A percentile compares a stretch with the other conserved stretches of the same genome.
phyloP scores from a whole-genome alignment of 2,888 invertebrate species.

The Punctoribates punctum region DNA sequence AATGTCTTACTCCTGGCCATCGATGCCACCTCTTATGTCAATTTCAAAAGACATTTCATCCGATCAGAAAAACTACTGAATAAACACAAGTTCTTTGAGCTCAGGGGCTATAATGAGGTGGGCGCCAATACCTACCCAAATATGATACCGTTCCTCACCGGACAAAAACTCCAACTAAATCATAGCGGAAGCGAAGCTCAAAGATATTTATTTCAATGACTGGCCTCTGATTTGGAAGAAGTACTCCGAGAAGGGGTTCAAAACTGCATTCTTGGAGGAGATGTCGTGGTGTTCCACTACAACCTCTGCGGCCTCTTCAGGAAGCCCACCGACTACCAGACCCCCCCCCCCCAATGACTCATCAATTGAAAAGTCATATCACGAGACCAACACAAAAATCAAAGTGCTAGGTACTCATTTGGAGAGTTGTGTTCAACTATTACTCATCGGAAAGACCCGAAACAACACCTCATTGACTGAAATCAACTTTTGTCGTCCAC shows the following conservation, averaged over 20 bases:
- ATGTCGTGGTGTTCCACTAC: not conserved
- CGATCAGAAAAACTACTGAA: slow-evolving; percentile 64
- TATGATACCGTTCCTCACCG: slow-evolving; percentile 51
- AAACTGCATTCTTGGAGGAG: not conserved
- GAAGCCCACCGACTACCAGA: not conserved
- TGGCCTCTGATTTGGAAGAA: slow-evolving; percentile 53
- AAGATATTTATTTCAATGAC: slow-evolving; percentile 49
- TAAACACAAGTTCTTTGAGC: slow-evolving; percentile 63
- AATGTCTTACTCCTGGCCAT: slow-evolving; percentile 76
- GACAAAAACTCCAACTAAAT: slow-evolving; percentile 50
- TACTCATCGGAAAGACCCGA: too few species aligned
- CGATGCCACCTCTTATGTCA: slow-evolving; percentile 76
- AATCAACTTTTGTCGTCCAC: too few species aligned
- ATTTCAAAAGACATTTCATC: slow-evolving; percentile 71
- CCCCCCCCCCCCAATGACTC: too few species aligned
- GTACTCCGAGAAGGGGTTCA: not conserved
- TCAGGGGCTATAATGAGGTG: slow-evolving; percentile 66
- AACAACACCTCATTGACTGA: too few species aligned
- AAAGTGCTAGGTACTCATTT: too few species aligned
- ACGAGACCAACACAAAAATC: too few species aligned
- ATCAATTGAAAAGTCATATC: too few species aligned
- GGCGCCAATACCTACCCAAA: slow-evolving; percentile 56
- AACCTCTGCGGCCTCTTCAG: not conserved
- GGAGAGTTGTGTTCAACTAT: too few species aligned
- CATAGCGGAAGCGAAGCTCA: slow-evolving; percentile 43